These are phyloP conservation scores for Lumbricus terrestris DNA, from an alignment of 2,888 invertebrate genomes.

Conservation along the genomic window DNA sequence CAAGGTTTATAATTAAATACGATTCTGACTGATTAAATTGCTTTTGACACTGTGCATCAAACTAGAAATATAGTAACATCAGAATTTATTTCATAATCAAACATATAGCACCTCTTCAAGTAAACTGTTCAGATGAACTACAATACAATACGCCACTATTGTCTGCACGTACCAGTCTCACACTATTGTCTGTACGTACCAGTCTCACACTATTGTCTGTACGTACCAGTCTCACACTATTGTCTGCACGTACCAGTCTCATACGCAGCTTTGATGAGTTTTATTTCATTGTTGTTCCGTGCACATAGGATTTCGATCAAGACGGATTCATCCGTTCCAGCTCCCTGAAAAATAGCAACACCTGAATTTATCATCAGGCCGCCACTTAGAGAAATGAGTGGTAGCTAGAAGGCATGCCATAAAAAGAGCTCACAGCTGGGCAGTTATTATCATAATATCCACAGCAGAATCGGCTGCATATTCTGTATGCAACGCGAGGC, in stretches of 20 bases:
- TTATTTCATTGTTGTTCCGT: slow-evolving; percentile 63
- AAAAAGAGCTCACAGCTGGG: background rate
- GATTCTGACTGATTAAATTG: background rate
- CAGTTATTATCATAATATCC: background rate
- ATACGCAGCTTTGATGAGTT: slow-evolving; percentile 65
- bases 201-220: slow-evolving; percentile 43
- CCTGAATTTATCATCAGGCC: background rate
- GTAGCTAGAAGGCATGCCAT: background rate
- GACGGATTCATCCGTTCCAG: slow-evolving; percentile 83
- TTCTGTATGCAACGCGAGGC: no score
- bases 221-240: slow-evolving; percentile 41
- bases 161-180: slow-evolving; percentile 40
- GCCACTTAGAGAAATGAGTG: background rate
- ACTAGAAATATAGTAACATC: background rate
- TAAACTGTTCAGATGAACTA: no score
- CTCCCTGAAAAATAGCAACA: slow-evolving; percentile 64
- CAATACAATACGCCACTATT: no score
- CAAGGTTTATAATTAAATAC: no score
- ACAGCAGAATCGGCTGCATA: background rate
- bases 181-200: slow-evolving; percentile 45
- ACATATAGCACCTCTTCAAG: no score
- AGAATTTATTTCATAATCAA: no score
- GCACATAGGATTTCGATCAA: slow-evolving; percentile 82
- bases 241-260: slow-evolving; percentile 39
- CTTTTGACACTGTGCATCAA: background rate